Percentiles rank a stretch among this genome's conserved stretches.
Evolutionary conservation across 2,113 vertebrate species (phyloP).

Genomic region (Serinus canaria): DNA sequence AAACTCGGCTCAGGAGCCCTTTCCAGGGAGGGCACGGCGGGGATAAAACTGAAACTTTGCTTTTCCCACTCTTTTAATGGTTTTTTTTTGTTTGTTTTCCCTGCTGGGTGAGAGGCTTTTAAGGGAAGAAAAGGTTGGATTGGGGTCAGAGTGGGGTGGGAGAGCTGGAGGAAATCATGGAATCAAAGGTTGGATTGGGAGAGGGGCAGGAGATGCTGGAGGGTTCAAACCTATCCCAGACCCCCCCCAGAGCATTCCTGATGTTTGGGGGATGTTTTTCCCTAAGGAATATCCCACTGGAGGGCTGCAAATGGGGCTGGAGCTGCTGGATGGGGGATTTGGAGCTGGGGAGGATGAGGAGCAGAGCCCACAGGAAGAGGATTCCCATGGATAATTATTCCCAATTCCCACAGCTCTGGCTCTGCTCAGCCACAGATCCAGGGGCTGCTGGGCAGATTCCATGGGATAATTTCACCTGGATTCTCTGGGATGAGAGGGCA

Average conservation of each 20-base stretch:
- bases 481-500: background rate
- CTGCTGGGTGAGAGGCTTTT: background rate
- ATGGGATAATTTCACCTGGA: background rate
- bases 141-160: background rate
- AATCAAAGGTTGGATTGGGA: background rate
- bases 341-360: background rate
- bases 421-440: background rate
- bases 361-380: rapidly evolving
- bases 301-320: background rate
- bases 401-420: background rate
- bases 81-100: background rate
- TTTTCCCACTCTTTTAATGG: background rate
- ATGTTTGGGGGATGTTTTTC: background rate
- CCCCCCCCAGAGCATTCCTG: rapidly evolving
- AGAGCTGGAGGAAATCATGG: background rate
- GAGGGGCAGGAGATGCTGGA: background rate
- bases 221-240: background rate
- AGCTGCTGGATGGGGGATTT: background rate
- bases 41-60: background rate
- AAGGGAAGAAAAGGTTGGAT: background rate
- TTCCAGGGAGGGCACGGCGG: background rate
- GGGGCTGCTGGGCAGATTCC: background rate
- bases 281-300: rapidly evolving
- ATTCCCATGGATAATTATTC: background rate
- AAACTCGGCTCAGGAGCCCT: background rate